Percentiles rank a stretch among this genome's conserved stretches.
Evolutionary conservation across 2,888 invertebrate species (phyloP).

Genomic region (Orthosia gothica): DNA sequence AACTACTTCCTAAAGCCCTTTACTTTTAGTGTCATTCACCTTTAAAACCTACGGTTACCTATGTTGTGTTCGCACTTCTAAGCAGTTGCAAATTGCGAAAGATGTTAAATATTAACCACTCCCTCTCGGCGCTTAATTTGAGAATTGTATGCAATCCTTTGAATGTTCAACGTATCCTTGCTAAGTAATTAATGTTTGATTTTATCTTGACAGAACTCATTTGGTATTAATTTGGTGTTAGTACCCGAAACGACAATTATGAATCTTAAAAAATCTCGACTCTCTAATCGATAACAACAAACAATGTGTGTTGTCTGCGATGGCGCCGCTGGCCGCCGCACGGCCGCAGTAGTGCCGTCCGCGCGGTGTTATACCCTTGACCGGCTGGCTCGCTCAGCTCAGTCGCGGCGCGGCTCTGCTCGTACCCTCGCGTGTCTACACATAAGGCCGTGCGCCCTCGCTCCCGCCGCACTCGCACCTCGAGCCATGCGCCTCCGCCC

Average conservation of each 20-base stretch:
- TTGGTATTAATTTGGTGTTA: not conserved
- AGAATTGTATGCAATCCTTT: conserved; percentile 15
- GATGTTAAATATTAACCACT: conserved; percentile 26
- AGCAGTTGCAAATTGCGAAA: conserved; percentile 45
- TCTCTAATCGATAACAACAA: conserved; percentile 19
- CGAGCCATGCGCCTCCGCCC: conserved; percentile 80
- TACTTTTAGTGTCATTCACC: conserved; percentile 67
- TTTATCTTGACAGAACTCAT: conserved; percentile 5
- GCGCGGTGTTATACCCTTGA: conserved; percentile 83
- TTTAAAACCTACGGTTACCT: conserved; percentile 21
- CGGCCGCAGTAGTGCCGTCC: conserved; percentile 61
- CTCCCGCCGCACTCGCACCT: conserved; percentile 70
- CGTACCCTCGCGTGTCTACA: conserved; percentile 81
- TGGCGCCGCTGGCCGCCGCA: conserved; percentile 36
- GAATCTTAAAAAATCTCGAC: too few species aligned
- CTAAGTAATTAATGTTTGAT: not conserved
- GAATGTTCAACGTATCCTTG: not conserved
- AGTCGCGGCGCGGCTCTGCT: conserved; percentile 86
- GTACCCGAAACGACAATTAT: conserved; percentile 3
- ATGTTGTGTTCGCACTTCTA: conserved; percentile 18
- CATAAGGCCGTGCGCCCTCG: conserved; percentile 74
- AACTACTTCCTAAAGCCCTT: conserved; percentile 63
- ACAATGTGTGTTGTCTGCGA: conserved; percentile 30
- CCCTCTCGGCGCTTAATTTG: conserved; percentile 25
- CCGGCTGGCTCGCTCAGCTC: conserved; percentile 83